phyloP scores from a whole-genome alignment of 2,888 invertebrate genomes.

The Tiliacea aurago region DNA sequence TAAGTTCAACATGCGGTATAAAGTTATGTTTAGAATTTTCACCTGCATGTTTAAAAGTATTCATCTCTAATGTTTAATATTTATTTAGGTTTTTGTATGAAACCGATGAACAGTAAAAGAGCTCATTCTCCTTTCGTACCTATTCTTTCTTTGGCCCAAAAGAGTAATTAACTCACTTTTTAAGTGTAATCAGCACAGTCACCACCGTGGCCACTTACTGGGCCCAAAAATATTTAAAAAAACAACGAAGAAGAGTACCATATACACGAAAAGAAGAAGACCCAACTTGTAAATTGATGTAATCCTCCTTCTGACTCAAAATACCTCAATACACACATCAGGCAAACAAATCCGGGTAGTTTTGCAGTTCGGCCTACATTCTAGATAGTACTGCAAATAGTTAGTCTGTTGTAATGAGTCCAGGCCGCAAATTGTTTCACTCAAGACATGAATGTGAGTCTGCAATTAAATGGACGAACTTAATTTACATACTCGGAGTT shows the following conservation, averaged over 20 bases:
- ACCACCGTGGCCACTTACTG: too few species aligned
- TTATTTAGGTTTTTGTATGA: neutral
- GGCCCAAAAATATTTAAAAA: too few species aligned
- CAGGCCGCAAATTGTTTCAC: constrained; percentile 56
- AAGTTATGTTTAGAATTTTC: neutral
- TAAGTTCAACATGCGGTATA: neutral
- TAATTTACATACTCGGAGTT: constrained; percentile 41
- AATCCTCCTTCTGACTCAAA: neutral
- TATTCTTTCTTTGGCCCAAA: neutral
- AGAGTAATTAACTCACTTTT: neutral
- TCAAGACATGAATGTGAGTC: constrained; percentile 40
- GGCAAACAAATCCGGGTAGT: constrained; percentile 35
- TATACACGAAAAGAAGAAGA: too few species aligned
- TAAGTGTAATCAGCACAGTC: neutral
- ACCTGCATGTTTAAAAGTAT: neutral
- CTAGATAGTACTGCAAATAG: constrained; percentile 51
- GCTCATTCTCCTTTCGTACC: neutral
- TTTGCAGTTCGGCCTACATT: constrained; percentile 37
- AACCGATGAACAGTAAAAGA: neutral
- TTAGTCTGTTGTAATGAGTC: constrained; percentile 57
- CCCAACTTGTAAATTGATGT: constrained; percentile 11
- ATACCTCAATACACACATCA: constrained; percentile 23
- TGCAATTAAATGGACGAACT: constrained; percentile 38
- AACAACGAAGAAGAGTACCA: too few species aligned
- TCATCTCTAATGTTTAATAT: neutral